Conservation (phyloP, 2,888 invertebrate species). For the Choreutis nemorana region DNA sequence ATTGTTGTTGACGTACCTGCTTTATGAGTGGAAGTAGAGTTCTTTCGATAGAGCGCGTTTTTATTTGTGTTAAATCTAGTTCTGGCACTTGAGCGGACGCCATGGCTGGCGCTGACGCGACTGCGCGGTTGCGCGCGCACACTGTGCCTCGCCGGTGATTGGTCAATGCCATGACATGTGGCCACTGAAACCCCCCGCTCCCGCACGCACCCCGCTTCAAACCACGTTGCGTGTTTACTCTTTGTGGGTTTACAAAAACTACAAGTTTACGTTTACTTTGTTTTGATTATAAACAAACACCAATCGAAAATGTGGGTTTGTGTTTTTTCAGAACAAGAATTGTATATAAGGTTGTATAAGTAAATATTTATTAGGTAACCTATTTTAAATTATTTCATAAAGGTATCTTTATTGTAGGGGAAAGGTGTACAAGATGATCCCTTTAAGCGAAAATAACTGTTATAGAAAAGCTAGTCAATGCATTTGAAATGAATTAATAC, state of each 20-base stretch:
- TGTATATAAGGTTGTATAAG: too few species aligned
- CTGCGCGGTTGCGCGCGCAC: slow-evolving; percentile 55
- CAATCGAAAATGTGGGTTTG: too few species aligned
- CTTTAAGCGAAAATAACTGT: too few species aligned
- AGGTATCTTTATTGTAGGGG: too few species aligned
- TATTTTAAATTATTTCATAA: too few species aligned
- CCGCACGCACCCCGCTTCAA: slow-evolving; percentile 19
- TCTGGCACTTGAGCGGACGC: slow-evolving; percentile 69
- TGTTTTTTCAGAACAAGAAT: too few species aligned
- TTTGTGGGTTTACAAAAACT: slow-evolving; percentile 39
- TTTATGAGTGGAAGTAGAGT: slow-evolving; percentile 92
- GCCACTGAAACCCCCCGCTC: slow-evolving; percentile 17
- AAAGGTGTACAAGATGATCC: too few species aligned
- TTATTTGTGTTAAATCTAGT: slow-evolving; percentile 78
- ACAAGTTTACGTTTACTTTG: slow-evolving; percentile 37
- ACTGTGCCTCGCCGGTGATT: slow-evolving; percentile 25
- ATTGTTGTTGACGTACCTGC: slow-evolving; percentile 73
- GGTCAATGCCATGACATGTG: slow-evolving; percentile 35
- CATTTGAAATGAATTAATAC: too few species aligned
- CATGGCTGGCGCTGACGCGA: slow-evolving; percentile 64
- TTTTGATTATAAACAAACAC: slow-evolving; percentile 38
- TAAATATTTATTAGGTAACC: too few species aligned
- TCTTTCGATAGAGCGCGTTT: slow-evolving; percentile 93
- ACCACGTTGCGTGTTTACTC: slow-evolving; percentile 19
- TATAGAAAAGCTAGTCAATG: too few species aligned